A percentile compares a stretch with the other conserved stretches of the same genome.
phyloP scores from a whole-genome alignment of 2,888 invertebrate genomes.

The Nineta flava region DNA sequence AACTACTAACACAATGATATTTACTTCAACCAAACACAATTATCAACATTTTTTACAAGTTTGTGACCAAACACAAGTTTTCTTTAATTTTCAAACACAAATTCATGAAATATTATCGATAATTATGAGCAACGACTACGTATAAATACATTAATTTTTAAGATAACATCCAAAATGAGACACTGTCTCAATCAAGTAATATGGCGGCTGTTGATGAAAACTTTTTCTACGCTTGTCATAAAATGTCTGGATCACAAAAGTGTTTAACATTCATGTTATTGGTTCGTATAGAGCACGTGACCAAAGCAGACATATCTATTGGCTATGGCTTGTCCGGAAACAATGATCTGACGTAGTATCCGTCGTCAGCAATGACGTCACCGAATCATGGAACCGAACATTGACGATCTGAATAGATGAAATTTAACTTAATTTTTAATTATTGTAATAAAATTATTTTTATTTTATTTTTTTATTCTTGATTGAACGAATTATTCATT shows the following conservation, averaged over 20 bases:
- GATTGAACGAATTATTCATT: too few relatives aligned
- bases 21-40: constrained; percentile 46
- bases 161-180: constrained; percentile 59
- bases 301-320: constrained; percentile 21
- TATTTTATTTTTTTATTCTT: background rate
- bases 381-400: constrained; percentile 8
- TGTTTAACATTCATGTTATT: constrained; percentile 25
- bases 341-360: constrained; percentile 25
- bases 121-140: constrained; percentile 21
- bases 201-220: constrained; percentile 93
- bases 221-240: constrained; percentile 92
- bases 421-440: background rate
- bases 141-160: constrained; percentile 43
- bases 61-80: constrained; percentile 27
- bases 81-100: constrained; percentile 22
- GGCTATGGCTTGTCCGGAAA: constrained; percentile 26
- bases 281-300: constrained; percentile 33
- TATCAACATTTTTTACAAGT: constrained; percentile 36
- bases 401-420: background rate
- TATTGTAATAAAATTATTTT: background rate
- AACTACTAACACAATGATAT: constrained; percentile 58
- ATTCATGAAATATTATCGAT: constrained; percentile 14
- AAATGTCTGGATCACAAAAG: constrained; percentile 38
- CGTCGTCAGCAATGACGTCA: constrained; percentile 27
- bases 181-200: constrained; percentile 70